Percentiles rank a stretch among this genome's conserved stretches.
phyloP scores from a whole-genome alignment of 2,797 vertebrate species.

The Sardinella longiceps region DNA sequence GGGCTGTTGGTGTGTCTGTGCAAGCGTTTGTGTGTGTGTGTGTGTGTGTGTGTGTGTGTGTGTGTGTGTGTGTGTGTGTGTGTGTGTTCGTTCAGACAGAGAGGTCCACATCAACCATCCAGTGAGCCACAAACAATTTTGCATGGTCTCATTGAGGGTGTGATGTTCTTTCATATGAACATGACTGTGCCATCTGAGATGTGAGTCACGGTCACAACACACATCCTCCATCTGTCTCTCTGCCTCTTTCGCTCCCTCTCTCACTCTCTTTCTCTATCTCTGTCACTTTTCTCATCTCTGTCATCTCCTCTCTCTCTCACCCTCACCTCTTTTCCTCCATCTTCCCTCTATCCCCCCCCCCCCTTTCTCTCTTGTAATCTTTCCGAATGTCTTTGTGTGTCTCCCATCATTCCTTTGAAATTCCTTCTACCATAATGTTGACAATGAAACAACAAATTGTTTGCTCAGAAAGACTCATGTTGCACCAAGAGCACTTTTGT shows the following conservation, averaged over 20 bases:
- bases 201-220: constrained; percentile 60
- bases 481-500: no score
- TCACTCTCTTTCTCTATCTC: neutral
- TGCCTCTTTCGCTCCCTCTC: constrained; percentile 62
- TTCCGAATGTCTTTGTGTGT: neutral
- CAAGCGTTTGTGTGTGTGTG: neutral
- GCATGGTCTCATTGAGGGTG: constrained; percentile 72
- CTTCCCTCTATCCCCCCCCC: neutral
- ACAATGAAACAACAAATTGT: neutral
- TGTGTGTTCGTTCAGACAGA: neutral
- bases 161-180: constrained; percentile 76
- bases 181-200: constrained; percentile 67
- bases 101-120: neutral
- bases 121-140: constrained; percentile 35
- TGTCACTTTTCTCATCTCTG: neutral
- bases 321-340: neutral
- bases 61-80: neutral
- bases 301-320: neutral
- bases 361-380: neutral
- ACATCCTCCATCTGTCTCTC: constrained; percentile 45
- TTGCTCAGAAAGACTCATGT: neutral
- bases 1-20: neutral
- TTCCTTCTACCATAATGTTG: neutral
- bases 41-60: constrained; percentile 6
- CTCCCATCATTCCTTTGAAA: no score